phyloP scores from a whole-genome alignment of 2,113 vertebrate species.

The Pterocles orientalis region DNA sequence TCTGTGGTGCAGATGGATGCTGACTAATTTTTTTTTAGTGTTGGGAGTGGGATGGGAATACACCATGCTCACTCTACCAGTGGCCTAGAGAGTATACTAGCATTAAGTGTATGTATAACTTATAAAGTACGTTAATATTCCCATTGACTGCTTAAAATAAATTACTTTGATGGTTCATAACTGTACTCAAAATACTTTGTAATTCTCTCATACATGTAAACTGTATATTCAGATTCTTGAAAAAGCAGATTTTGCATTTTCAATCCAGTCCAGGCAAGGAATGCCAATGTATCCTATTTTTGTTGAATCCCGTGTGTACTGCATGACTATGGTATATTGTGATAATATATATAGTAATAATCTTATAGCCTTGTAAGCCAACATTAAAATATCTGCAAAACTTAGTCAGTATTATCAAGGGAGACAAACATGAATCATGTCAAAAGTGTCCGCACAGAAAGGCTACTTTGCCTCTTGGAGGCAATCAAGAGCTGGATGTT shows the following conservation, averaged over 20 bases:
- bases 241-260: neutral
- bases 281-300: neutral
- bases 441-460: neutral
- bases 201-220: neutral
- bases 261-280: neutral
- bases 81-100: neutral
- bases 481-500: neutral
- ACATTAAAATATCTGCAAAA: neutral
- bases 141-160: neutral
- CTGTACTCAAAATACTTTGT: neutral
- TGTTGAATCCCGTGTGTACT: neutral
- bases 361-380: neutral
- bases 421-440: neutral
- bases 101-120: neutral
- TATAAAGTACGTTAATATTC: neutral
- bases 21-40: neutral
- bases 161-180: neutral
- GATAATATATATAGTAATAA: neutral
- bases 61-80: neutral
- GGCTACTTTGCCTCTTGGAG: neutral
- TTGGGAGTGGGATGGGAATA: neutral
- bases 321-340: neutral
- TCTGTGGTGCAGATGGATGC: neutral
- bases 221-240: neutral
- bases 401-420: neutral